Evolutionary conservation across 2,888 invertebrate genomes (phyloP), one percentile per base, ranked within the genome.

Genomic region (Ypsolopha scabrella): DNA sequence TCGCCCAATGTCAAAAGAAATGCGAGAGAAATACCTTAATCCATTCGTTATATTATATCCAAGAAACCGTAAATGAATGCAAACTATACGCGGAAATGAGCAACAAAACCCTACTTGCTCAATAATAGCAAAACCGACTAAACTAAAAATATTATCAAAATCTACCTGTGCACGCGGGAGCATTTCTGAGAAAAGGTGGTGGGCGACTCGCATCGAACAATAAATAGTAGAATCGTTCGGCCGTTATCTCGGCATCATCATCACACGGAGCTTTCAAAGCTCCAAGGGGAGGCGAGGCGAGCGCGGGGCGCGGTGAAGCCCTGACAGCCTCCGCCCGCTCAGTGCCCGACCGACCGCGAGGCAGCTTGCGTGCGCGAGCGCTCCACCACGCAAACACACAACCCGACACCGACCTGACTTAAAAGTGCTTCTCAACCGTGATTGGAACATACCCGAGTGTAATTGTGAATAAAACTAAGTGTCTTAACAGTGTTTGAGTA

Each of bases 191-290:
- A 75, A 75, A 24, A 41, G 36, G 43, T 66, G 58, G 66, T 67
- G 67, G 73, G 67, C 72, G 67, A 68, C 70, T 75, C 66, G 70
- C 70, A 77, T 75, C 70, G 74, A 78, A 82, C 79, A 81, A 83
- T 81, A 83, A 81, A 80, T 83, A 80, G 78, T 72, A 72, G 72
- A 81, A 77, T 80, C 78, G 78, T 77, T 75, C 75, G 75, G 76
- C 80, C 76, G 81, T 85, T 82, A 85, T 83, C 82, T 79, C 67
- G 68, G 76, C 71, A 80, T 79, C 80, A 83, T 80, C 82, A 80
- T 79, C 80, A 77, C 72, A 75, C 72, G 76, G 77, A 81, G 82
- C 81, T 79, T 76, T 80, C 61, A 75, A 78, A 77, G 79, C 69
- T 79, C 72, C 74, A 78, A 72, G 70, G 68, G 68, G 68, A 74